phyloP scores from a whole-genome alignment of 2,797 vertebrate species.

The Ataeniobius toweri region DNA sequence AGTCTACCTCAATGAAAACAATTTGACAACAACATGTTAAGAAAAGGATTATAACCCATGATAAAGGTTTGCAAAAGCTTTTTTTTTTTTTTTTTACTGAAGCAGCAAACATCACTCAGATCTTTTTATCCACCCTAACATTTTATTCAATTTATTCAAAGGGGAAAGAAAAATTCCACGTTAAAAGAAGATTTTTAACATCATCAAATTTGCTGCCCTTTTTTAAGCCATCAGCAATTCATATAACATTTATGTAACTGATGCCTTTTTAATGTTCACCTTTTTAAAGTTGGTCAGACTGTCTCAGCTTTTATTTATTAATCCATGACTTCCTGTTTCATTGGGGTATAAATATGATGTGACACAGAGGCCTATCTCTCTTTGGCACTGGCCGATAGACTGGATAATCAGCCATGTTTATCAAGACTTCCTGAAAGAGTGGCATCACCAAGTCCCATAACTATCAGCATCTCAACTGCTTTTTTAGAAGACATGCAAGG shows the following conservation, averaged over 20 bases:
- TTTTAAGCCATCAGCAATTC: neutral
- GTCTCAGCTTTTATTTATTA: neutral
- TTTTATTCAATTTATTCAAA: neutral
- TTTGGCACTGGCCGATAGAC: too few relatives aligned
- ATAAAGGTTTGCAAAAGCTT: neutral
- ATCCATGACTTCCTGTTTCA: neutral
- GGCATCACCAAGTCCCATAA: neutral
- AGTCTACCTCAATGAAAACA: neutral
- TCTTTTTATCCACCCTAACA: neutral
- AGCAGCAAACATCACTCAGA: too few relatives aligned
- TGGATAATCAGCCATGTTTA: too few relatives aligned
- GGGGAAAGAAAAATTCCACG: neutral
- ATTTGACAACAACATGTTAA: neutral
- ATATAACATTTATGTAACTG: neutral
- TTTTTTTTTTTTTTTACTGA: neutral
- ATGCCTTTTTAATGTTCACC: neutral
- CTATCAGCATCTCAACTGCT: neutral
- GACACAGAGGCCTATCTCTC: too few relatives aligned
- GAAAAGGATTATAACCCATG: neutral
- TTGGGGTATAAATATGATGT: too few relatives aligned
- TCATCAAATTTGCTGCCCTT: neutral
- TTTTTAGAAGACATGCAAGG: too few relatives aligned
- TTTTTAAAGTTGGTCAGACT: too few relatives aligned
- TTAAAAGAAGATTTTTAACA: neutral
- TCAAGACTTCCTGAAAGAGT: too few relatives aligned